Percentiles rank a stretch among this genome's conserved stretches.
These are phyloP conservation scores for Pygoscelis adeliae DNA, from an alignment of 2,113 vertebrate genomes.

Conservation along the genomic window DNA sequence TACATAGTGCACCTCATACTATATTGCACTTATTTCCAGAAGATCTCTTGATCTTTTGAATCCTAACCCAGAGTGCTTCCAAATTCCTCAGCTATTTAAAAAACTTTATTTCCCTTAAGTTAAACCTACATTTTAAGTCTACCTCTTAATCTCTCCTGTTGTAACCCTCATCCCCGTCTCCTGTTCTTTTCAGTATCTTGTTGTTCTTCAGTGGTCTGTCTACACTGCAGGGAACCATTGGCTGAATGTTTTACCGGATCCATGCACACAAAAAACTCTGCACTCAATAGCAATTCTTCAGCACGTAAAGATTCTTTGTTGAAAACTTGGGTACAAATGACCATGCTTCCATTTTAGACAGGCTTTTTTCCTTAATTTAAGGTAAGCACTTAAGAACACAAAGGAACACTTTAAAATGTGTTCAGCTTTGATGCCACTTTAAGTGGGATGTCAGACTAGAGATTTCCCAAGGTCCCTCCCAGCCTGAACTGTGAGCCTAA, in stretches of 20 bases:
- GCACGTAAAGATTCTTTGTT: neutral
- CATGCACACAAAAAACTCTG: no score
- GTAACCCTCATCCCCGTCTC: neutral
- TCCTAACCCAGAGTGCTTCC: neutral
- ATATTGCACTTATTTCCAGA: neutral
- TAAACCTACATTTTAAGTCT: neutral
- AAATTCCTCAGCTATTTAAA: neutral
- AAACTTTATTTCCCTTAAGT: no score
- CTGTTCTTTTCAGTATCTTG: neutral
- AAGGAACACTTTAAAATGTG: neutral
- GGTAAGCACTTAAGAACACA: neutral
- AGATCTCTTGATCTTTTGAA: neutral
- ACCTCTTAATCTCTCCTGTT: no score
- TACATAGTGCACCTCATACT: no score
- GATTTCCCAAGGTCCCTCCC: neutral
- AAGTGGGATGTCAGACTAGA: neutral
- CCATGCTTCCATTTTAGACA: neutral
- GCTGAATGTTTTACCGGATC: neutral
- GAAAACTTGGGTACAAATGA: neutral
- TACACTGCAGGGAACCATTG: neutral
- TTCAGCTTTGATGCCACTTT: neutral
- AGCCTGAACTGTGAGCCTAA: neutral
- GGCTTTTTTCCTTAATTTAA: neutral
- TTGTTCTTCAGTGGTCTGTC: no score
- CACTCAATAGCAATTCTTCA: neutral